Evolutionary conservation across 1,140 invertebrate species (phyloP).

Genomic region (Brachionus sp.): DNA sequence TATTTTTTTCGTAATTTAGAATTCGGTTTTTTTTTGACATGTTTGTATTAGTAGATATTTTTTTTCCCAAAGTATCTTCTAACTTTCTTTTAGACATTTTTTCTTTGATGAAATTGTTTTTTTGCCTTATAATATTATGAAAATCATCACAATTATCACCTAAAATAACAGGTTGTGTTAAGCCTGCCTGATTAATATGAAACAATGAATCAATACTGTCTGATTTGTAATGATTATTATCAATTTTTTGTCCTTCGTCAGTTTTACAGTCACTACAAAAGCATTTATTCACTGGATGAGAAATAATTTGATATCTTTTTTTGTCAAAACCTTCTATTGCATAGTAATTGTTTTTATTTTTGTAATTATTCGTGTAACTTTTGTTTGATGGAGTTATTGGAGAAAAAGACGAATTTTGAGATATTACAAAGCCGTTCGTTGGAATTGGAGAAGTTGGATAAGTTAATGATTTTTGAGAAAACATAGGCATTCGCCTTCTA

Average conservation of each 20-base stretch:
- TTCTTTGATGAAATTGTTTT: not conserved
- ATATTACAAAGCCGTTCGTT: not conserved
- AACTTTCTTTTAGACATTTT: not conserved
- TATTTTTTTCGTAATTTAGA: not conserved
- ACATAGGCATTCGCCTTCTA: not conserved
- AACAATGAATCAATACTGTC: not conserved
- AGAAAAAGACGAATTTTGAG: constrained; percentile 22
- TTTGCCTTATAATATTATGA: constrained; percentile 3
- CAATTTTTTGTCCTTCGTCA: not conserved
- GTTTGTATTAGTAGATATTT: not conserved
- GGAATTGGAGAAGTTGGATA: not conserved
- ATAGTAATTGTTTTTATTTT: not conserved
- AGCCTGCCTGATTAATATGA: not conserved
- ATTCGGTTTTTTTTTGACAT: constrained; percentile 3
- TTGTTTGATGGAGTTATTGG: not conserved
- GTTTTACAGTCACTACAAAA: not conserved
- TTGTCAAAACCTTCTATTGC: not conserved
- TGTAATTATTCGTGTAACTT: not conserved
- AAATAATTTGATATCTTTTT: not conserved
- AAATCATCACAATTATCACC: not conserved
- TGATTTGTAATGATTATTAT: not conserved
- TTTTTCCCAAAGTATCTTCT: not conserved
- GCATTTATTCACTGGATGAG: not conserved
- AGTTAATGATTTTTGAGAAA: not conserved
- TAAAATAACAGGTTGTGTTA: not conserved